Evolutionary conservation across 2,113 vertebrate genomes (phyloP).

Genomic region (Ursus arctos): DNA sequence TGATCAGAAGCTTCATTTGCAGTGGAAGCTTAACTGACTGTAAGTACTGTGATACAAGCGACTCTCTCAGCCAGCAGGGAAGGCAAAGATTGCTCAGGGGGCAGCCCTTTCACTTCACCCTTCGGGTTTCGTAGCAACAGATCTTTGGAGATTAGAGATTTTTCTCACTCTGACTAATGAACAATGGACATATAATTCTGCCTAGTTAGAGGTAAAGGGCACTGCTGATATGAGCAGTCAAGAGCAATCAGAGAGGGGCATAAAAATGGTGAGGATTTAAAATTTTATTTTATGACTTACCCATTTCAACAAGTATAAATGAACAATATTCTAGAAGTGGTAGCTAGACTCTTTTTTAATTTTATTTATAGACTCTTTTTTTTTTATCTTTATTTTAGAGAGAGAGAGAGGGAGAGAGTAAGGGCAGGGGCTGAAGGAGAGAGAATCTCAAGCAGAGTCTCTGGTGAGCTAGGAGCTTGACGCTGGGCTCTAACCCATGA

Average conservation of each 20-base stretch:
- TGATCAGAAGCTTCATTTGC: not conserved
- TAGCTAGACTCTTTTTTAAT: not conserved
- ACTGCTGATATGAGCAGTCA: not conserved
- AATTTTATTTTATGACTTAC: slow-evolving; percentile 22
- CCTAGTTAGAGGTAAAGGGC: not conserved
- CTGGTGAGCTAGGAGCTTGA: not conserved
- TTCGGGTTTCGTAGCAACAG: not conserved
- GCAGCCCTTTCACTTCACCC: not conserved
- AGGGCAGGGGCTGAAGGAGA: not conserved
- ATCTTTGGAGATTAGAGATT: not conserved
- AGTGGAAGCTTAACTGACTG: not conserved
- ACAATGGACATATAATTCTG: slow-evolving; percentile 34
- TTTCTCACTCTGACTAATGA: not conserved
- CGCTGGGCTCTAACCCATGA: not conserved
- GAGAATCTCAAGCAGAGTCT: not conserved
- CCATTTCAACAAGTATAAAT: slow-evolving; percentile 46
- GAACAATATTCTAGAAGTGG: not conserved
- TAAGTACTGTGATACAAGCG: not conserved
- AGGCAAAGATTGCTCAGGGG: not conserved
- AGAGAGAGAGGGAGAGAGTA: not conserved
- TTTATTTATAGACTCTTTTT: no score
- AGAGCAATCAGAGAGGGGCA: not conserved
- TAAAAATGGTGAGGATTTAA: not conserved
- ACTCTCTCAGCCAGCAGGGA: not conserved
- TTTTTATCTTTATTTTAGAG: no score